Percentiles rank a stretch among this genome's conserved stretches.
Evolutionary conservation across 2,888 invertebrate species (phyloP).

Genomic region (Diarsia dahlii): DNA sequence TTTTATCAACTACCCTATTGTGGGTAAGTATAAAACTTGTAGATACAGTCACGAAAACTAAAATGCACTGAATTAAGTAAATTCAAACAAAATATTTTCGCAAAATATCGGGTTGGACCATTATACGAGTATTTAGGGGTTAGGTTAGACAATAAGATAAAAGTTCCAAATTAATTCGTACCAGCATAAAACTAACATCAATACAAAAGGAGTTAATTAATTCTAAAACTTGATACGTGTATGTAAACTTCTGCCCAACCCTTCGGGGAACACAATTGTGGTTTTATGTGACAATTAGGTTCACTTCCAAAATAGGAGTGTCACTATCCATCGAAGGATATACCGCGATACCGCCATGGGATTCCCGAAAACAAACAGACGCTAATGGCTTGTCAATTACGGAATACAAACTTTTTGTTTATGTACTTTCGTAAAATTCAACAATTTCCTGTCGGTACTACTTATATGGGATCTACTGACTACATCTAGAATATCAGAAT

Average conservation of each 20-base stretch:
- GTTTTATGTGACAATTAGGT: neutral
- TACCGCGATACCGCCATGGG: neutral
- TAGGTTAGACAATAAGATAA: too few species aligned
- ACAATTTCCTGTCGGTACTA: neutral
- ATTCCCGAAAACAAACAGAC: constrained; percentile 32
- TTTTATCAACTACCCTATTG: too few species aligned
- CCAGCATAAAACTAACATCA: neutral
- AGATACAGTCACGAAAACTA: neutral
- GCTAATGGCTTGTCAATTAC: constrained; percentile 46
- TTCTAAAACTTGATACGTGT: neutral
- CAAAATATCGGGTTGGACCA: neutral
- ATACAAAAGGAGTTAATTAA: neutral
- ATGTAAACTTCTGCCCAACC: neutral
- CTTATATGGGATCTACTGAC: too few species aligned
- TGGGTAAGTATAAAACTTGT: neutral
- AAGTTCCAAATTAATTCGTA: neutral
- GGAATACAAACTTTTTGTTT: constrained; percentile 9
- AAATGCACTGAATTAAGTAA: neutral
- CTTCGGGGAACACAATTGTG: neutral
- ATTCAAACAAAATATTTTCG: neutral
- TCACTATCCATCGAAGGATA: constrained; percentile 4
- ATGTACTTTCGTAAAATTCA: constrained; percentile 14
- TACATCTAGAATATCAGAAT: neutral
- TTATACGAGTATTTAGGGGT: too few species aligned
- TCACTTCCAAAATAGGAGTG: neutral